Evolutionary conservation across 1,140 invertebrate species (phyloP).

Genomic region (Heliconius hewitsoni): DNA sequence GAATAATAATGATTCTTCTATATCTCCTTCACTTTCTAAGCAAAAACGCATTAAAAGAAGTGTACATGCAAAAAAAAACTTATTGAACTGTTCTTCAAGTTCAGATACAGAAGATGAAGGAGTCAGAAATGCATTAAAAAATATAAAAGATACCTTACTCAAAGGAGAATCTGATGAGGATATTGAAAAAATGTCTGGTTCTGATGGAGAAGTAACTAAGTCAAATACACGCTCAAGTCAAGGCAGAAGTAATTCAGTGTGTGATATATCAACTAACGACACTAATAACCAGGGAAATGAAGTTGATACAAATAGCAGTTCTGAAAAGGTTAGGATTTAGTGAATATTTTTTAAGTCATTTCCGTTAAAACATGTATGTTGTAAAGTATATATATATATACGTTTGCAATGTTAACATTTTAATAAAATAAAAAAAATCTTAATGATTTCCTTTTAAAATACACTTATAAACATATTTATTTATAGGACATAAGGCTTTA

Average conservation of each 20-base stretch:
- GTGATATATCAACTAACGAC: conserved; percentile 30
- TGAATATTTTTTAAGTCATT: conserved; percentile 27
- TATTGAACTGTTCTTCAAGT: conserved; percentile 64
- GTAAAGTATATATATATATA: not conserved
- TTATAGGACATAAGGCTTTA: not conserved
- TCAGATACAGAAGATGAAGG: conserved; percentile 70
- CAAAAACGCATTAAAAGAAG: conserved; percentile 62
- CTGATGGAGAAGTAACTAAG: not conserved
- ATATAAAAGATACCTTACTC: conserved; percentile 54
- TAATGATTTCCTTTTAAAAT: not conserved
- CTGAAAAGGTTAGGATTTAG: conserved; percentile 45
- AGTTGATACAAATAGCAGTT: conserved; percentile 17
- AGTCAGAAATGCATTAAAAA: conserved; percentile 51
- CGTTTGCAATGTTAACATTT: not conserved
- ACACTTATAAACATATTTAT: conserved; percentile 12
- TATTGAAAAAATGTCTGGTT: conserved; percentile 24
- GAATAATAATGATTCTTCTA: too few relatives aligned
- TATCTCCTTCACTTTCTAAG: conserved; percentile 45
- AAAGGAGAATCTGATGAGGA: conserved; percentile 44
- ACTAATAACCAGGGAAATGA: conserved; percentile 29
- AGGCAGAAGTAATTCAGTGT: conserved; percentile 8
- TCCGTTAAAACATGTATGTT: not conserved
- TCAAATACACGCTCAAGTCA: not conserved
- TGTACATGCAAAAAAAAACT: conserved; percentile 66
- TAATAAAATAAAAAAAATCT: not conserved